Evolutionary conservation across 2,888 invertebrate genomes (phyloP).

Genomic region (Cataglyphis altisquamis): DNA sequence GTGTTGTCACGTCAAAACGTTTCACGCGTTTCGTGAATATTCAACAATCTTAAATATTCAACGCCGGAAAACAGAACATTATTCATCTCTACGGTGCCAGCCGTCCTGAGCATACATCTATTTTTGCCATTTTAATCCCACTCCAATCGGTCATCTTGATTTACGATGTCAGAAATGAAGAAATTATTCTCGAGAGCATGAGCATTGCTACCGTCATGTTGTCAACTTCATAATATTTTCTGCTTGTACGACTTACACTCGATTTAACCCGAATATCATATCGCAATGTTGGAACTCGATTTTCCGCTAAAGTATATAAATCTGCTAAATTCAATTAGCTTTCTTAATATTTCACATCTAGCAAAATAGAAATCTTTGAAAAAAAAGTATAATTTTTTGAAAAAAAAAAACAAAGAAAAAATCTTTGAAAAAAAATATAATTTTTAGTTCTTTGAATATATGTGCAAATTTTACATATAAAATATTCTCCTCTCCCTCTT

Average conservation of each 20-base stretch:
- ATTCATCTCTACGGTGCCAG: constrained; percentile 35
- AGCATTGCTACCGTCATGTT: constrained; percentile 15
- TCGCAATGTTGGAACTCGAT: not conserved
- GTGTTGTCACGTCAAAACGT: constrained; percentile 31
- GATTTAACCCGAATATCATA: not conserved
- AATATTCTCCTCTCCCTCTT: not conserved
- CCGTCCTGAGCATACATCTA: constrained; percentile 41
- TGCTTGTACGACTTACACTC: not conserved
- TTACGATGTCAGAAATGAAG: constrained; percentile 48
- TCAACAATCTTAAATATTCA: constrained; percentile 56
- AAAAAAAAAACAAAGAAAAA: not conserved
- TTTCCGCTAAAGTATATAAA: not conserved
- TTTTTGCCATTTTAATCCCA: constrained; percentile 37
- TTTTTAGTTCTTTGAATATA: not conserved
- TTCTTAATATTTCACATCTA: not conserved
- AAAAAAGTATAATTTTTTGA: not conserved
- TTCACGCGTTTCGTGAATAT: constrained; percentile 49
- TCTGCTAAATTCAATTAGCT: not conserved
- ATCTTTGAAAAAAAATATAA: constrained; percentile 10
- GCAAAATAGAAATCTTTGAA: not conserved
- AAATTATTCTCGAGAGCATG: constrained; percentile 40
- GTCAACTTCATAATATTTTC: constrained; percentile 32
- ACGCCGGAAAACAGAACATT: constrained; percentile 39
- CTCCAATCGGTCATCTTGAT: constrained; percentile 50
- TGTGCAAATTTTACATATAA: not conserved